A percentile compares a stretch with the other conserved stretches of the same genome.
These are phyloP conservation scores for Phalacrocorax aristotelis DNA, from an alignment of 2,113 vertebrate genomes.

Conservation along the genomic window DNA sequence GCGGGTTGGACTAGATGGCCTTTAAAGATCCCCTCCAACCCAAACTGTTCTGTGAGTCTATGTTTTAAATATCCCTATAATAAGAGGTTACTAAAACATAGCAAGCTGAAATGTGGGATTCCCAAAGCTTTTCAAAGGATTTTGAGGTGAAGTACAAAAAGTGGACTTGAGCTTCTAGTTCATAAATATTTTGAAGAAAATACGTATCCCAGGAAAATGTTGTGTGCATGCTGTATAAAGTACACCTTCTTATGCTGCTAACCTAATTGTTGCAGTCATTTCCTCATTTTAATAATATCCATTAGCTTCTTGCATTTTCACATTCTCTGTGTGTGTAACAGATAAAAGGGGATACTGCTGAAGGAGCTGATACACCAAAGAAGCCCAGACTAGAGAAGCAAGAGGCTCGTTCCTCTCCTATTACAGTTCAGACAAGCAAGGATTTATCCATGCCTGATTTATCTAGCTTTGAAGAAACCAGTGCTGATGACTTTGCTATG, in stretches of 20 bases:
- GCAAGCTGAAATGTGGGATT: neutral
- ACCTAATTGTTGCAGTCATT: neutral
- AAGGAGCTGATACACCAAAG: conserved; percentile 85
- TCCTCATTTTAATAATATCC: neutral
- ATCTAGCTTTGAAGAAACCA: conserved; percentile 92
- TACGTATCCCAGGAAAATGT: neutral
- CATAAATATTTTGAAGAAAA: neutral
- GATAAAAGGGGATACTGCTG: conserved; percentile 82
- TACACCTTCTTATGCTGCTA: neutral
- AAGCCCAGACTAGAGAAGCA: conserved; percentile 90
- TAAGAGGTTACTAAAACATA: neutral
- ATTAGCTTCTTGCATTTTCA: neutral
- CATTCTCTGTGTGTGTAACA: conserved; percentile 5
- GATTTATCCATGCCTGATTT: conserved; percentile 88
- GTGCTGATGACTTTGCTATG: conserved; percentile 97
- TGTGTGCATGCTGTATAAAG: neutral
- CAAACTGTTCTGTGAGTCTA: neutral
- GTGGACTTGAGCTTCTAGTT: neutral
- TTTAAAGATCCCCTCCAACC: neutral
- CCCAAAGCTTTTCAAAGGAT: neutral
- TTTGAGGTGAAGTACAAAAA: neutral
- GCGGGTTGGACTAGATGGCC: neutral
- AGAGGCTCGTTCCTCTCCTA: conserved; percentile 87
- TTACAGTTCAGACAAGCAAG: conserved; percentile 88
- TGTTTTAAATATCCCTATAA: neutral